A percentile compares a stretch with the other conserved stretches of the same genome.
Conservation (phyloP, 2,888 invertebrate species). For the Xanthorhoe spadicearia region DNA sequence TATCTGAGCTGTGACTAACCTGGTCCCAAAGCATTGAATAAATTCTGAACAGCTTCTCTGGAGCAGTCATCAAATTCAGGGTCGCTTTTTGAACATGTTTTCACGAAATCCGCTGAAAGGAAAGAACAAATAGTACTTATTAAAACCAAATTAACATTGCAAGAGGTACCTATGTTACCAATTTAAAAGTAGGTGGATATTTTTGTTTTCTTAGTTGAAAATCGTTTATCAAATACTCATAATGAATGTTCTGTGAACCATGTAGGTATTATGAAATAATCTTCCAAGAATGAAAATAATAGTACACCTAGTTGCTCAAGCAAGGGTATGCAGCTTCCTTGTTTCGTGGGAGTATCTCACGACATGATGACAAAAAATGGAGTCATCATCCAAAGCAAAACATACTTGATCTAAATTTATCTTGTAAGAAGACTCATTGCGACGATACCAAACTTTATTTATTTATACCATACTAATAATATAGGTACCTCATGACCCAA, state of each 20-base stretch:
- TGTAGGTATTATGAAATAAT: neutral
- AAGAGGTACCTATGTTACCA: too few relatives aligned
- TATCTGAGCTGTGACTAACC: conserved; percentile 60
- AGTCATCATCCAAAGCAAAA: neutral
- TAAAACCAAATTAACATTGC: neutral
- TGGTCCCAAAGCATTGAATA: conserved; percentile 86
- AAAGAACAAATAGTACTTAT: neutral
- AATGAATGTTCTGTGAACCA: neutral
- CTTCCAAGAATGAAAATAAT: neutral
- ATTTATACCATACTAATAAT: too few relatives aligned
- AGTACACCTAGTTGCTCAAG: neutral
- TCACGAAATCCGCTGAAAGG: conserved; percentile 87
- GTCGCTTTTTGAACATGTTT: conserved; percentile 87
- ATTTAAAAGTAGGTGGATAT: too few relatives aligned
- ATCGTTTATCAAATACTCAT: too few relatives aligned
- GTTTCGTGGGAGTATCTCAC: neutral
- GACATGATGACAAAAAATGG: neutral
- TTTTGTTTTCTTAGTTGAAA: too few relatives aligned
- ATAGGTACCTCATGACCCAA: too few relatives aligned
- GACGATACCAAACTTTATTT: too few relatives aligned
- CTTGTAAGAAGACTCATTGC: too few relatives aligned
- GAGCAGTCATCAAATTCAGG: conserved; percentile 88
- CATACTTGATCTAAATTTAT: too few relatives aligned
- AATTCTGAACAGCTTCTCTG: conserved; percentile 86
- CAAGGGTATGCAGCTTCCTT: neutral